Evolutionary conservation across 1,140 invertebrate species (phyloP).

Genomic region (Limonius californicus): DNA sequence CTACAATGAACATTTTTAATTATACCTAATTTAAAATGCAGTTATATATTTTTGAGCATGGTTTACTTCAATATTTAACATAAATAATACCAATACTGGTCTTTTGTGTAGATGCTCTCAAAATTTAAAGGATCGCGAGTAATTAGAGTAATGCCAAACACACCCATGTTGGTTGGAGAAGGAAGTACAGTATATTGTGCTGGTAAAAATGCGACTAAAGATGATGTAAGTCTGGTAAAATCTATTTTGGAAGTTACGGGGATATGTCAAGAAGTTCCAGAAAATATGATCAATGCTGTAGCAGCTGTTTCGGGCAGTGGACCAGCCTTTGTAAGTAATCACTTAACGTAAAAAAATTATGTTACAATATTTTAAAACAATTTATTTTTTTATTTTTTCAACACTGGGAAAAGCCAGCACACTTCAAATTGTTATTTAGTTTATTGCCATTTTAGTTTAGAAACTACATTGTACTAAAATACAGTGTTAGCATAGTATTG

Average conservation of each 20-base stretch:
- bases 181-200: conserved; percentile 73
- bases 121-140: conserved; percentile 56
- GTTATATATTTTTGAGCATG: too few species aligned
- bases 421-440: too few species aligned
- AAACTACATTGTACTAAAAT: too few species aligned
- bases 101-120: conserved; percentile 46
- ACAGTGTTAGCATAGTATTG: too few species aligned
- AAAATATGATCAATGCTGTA: conserved; percentile 77
- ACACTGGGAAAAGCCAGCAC: too few species aligned
- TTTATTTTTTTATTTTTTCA: too few species aligned
- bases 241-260: conserved; percentile 73
- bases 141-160: conserved; percentile 93
- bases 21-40: not conserved
- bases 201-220: conserved; percentile 51
- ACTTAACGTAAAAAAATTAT: not conserved
- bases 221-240: conserved; percentile 60
- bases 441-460: too few species aligned
- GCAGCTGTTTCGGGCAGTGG: conserved; percentile 84
- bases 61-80: too few species aligned
- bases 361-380: not conserved
- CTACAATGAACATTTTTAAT: not conserved
- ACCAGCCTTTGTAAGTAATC: conserved; percentile 81
- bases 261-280: conserved; percentile 73
- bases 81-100: not conserved
- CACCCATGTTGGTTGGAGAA: conserved; percentile 79